These are phyloP conservation scores for Eulemur macaco DNA, from an alignment of 2,113 vertebrate genomes.

Conservation along the genomic window DNA sequence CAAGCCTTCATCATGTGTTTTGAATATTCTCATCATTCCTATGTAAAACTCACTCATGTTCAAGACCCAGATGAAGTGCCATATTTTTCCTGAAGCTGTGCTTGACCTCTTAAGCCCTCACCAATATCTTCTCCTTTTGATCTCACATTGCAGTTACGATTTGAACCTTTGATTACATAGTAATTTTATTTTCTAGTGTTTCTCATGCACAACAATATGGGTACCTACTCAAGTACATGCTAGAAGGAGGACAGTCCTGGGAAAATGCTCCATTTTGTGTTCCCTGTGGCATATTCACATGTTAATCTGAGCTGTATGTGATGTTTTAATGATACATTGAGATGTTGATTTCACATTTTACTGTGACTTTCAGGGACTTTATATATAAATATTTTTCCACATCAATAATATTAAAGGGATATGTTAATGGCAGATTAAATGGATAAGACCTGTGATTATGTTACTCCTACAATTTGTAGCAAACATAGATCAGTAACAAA, in stretches of 20 bases:
- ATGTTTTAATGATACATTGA: neutral
- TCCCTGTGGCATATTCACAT: neutral
- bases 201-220: neutral
- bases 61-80: neutral
- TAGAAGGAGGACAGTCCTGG: neutral
- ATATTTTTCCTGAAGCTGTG: neutral
- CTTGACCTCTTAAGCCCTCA: neutral
- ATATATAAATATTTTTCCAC: neutral
- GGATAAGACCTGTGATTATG: neutral
- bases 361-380: neutral
- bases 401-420: neutral
- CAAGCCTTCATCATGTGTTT: neutral
- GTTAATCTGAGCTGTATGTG: neutral
- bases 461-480: neutral
- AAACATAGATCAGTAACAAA: neutral
- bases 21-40: neutral
- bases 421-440: neutral
- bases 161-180: neutral
- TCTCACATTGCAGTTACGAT: neutral
- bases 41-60: neutral
- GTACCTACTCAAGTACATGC: neutral
- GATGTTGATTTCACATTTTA: neutral
- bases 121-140: slow-evolving; percentile 11
- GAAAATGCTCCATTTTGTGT: neutral
- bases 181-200: neutral